These are phyloP conservation scores for Cotesia typhae DNA, from an alignment of 1,140 invertebrate genomes.

Conservation along the genomic window DNA sequence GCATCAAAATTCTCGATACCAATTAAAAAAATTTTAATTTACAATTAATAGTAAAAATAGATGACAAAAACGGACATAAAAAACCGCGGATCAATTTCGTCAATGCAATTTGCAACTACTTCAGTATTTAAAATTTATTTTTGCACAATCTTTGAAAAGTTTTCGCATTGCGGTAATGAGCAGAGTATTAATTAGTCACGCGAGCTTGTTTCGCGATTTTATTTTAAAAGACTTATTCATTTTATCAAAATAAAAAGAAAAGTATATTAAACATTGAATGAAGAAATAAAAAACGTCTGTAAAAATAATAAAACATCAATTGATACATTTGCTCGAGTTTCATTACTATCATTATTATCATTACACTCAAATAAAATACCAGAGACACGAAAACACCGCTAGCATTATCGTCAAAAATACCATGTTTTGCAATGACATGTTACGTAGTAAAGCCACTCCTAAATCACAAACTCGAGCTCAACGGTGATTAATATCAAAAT, in stretches of 20 bases:
- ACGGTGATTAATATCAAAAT: conserved; percentile 24
- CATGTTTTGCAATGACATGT: too few relatives aligned
- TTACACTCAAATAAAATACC: too few relatives aligned
- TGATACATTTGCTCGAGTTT: too few relatives aligned
- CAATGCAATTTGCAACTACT: too few relatives aligned
- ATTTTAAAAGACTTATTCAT: background rate
- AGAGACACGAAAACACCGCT: too few relatives aligned
- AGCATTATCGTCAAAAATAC: too few relatives aligned
- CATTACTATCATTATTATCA: too few relatives aligned
- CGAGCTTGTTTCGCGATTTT: background rate
- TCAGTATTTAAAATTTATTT: background rate
- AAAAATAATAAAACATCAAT: too few relatives aligned
- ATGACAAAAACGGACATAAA: background rate
- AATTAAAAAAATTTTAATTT: too few relatives aligned
- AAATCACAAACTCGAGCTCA: conserved; percentile 36
- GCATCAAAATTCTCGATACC: too few relatives aligned
- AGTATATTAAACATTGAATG: background rate
- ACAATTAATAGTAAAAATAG: too few relatives aligned
- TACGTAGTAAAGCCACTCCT: conserved; percentile 30
- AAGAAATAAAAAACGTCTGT: too few relatives aligned
- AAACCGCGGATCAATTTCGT: background rate
- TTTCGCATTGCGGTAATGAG: conserved; percentile 3
- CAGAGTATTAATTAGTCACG: conserved; percentile 10
- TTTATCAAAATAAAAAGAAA: background rate
- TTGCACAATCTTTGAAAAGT: background rate